A percentile compares a stretch with the other conserved stretches of the same genome.
Evolutionary conservation across 2,113 vertebrate species (phyloP).

Genomic region (Semnopithecus entellus): DNA sequence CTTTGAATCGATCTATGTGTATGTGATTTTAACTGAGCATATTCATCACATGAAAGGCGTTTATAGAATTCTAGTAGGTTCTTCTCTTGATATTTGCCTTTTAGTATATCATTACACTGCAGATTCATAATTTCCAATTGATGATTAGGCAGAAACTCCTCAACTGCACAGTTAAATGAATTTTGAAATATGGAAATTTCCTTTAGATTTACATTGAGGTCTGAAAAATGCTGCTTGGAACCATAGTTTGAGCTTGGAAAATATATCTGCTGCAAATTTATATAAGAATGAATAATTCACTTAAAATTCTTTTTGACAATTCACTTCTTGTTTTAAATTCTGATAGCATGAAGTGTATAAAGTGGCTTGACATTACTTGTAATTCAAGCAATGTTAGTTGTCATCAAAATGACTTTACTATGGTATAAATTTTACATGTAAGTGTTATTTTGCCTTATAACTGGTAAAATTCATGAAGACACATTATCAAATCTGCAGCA

Average conservation of each 20-base stretch:
- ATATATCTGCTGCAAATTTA: conserved; percentile 24
- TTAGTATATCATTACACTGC: conserved; percentile 30
- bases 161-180: conserved; percentile 28
- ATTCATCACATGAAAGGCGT: conserved; percentile 24
- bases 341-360: not conserved
- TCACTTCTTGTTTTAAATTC: conserved; percentile 53
- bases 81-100: conserved; percentile 48
- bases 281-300: not conserved
- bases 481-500: not conserved
- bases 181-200: conserved; percentile 53
- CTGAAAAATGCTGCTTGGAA: conserved; percentile 28
- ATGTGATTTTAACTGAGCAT: conserved; percentile 50
- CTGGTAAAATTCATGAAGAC: conserved; percentile 41
- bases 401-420: conserved; percentile 29
- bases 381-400: conserved; percentile 28
- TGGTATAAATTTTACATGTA: conserved; percentile 6
- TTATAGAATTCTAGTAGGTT: conserved; percentile 51
- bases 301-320: not conserved
- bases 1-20: not conserved
- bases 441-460: conserved; percentile 18
- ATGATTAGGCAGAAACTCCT: conserved; percentile 39
- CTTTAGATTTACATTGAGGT: conserved; percentile 3
- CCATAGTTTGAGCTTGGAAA: conserved; percentile 26
- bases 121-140: conserved; percentile 55
- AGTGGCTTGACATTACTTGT: not conserved